A percentile compares a stretch with the other conserved stretches of the same genome.
phyloP scores from a whole-genome alignment of 2,888 invertebrate genomes.

The Volucella inflata region DNA sequence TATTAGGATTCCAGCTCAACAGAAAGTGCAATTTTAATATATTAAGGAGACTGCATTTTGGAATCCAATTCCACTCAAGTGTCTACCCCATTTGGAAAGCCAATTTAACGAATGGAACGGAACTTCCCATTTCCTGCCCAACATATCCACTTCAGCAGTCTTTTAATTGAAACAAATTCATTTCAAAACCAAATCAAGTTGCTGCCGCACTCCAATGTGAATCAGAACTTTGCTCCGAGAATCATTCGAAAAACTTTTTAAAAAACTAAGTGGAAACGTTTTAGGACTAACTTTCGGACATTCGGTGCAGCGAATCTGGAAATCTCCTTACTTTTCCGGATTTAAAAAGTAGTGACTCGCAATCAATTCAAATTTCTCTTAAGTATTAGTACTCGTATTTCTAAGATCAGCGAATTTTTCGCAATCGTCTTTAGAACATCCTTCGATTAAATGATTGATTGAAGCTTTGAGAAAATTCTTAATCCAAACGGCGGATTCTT shows the following conservation, averaged over 20 bases:
- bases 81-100: slow-evolving; percentile 26
- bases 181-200: slow-evolving; percentile 45
- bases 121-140: slow-evolving; percentile 9
- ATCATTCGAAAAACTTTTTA: neutral
- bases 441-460: slow-evolving; percentile 62
- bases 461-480: slow-evolving; percentile 40
- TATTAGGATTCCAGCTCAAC: no score
- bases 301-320: no score
- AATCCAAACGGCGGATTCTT: slow-evolving; percentile 29
- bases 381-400: neutral
- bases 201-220: slow-evolving; percentile 21
- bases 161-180: slow-evolving; percentile 63
- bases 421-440: neutral
- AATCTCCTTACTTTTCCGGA: no score
- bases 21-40: no score
- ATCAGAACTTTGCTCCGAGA: slow-evolving; percentile 19
- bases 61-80: slow-evolving; percentile 39
- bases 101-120: slow-evolving; percentile 53
- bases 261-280: slow-evolving; percentile 18
- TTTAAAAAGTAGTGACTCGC: no score
- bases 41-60: neutral
- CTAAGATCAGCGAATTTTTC: slow-evolving; percentile 1
- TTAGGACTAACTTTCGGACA: no score
- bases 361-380: slow-evolving; percentile 2
- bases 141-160: slow-evolving; percentile 17